Conservation (phyloP, 2,888 invertebrate genomes). For the Netelia melanura region DNA sequence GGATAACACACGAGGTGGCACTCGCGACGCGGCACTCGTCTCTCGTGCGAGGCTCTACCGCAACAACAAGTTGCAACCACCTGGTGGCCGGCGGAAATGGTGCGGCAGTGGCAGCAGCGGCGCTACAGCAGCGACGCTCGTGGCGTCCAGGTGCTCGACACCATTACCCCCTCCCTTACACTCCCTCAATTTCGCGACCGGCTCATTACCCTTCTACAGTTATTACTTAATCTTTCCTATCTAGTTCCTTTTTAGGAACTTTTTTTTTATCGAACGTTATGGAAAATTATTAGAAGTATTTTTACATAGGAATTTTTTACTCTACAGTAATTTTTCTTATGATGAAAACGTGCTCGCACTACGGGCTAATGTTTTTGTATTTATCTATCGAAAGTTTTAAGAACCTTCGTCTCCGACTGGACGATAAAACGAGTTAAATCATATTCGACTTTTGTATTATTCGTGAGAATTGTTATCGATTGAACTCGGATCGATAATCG, state of each 20-base stretch:
- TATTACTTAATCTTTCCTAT: constrained; percentile 35
- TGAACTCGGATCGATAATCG: too few relatives aligned
- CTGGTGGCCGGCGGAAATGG: constrained; percentile 76
- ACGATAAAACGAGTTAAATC: too few relatives aligned
- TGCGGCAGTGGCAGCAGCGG: constrained; percentile 65
- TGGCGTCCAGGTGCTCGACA: constrained; percentile 80
- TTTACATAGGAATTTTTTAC: constrained; percentile 34
- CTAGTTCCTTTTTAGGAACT: neutral
- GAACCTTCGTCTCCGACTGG: too few relatives aligned
- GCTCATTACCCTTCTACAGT: constrained; percentile 51
- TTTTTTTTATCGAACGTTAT: neutral
- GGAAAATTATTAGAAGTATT: neutral
- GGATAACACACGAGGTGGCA: constrained; percentile 66
- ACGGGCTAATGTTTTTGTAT: too few relatives aligned
- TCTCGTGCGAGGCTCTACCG: constrained; percentile 70
- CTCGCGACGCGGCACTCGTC: constrained; percentile 33
- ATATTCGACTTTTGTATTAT: too few relatives aligned
- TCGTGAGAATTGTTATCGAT: too few relatives aligned
- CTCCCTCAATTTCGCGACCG: constrained; percentile 48
- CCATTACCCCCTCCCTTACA: constrained; percentile 72
- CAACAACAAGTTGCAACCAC: constrained; percentile 83
- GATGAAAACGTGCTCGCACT: too few relatives aligned
- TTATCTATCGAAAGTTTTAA: too few relatives aligned
- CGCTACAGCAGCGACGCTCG: constrained; percentile 71
- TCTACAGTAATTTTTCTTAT: too few relatives aligned